Base-by-base conservation (phyloP, 2,888 invertebrate genomes). In the Sceliomorpha sp. region DNA sequence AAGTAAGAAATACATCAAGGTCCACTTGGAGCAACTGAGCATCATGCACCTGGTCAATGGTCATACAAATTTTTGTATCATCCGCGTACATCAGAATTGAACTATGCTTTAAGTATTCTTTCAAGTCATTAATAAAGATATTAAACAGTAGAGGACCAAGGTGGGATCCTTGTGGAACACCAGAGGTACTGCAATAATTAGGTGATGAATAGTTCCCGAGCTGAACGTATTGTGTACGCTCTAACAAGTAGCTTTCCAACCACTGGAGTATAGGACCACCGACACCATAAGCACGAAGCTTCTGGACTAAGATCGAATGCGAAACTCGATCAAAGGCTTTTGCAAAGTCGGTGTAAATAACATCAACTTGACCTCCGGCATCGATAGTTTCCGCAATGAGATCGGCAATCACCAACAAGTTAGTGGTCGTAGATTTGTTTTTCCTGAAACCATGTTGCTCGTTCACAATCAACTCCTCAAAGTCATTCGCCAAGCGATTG, bases 51-150 rank as follows among this genome's bases (percentile, higher is more conserved):
- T 17, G 7, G 24, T 17, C 7, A 7, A 40, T 12, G 1, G 1
- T 1, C 1, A 24, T 9, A 2, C 12, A 40, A 2, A 24, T 10
- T 7, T 40, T 24, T 2, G 36, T 13, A 10, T 36, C 36, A 12
- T 40, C 40, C 1, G 40, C 40, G 9, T 9, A 40, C 1, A 40
- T 7, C 2, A 40, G 10, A 24, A 9, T 2, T n/a, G 7, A 10
- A 40, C 10, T 20, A 10, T 3, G 24, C 3, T 4, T 40, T 2
- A 40, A 10, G 1, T 1, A 1, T 1, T 1, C 2, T 9, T 9
- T 2, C n/a, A 40, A 24, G 15, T 40, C 40, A 40, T 40, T 40
- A 24, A 40, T 36, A 4, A 40, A 40, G n/a, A 40, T 3, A 24
- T 40, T 12, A 12, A 40, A 40, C 8, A 40, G 40, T 3, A 40